Evolutionary conservation across 2,797 vertebrate genomes (phyloP).

Genomic region (Tokudaia tokunoshimensis): DNA sequence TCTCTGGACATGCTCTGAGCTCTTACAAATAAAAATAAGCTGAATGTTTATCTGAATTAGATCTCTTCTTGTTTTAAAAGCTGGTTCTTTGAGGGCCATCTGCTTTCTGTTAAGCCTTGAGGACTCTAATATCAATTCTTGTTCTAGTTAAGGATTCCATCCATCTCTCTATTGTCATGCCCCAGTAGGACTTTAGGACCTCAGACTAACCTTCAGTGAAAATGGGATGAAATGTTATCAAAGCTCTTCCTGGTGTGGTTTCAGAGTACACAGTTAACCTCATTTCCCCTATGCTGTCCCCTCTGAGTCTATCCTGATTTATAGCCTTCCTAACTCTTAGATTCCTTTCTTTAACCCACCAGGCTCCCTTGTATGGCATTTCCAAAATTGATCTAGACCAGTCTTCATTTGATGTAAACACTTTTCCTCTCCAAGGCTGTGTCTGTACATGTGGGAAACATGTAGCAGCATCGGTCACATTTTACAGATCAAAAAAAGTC

Average conservation of each 20-base stretch:
- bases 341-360: neutral
- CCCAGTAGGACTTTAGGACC: neutral
- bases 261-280: neutral
- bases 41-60: neutral
- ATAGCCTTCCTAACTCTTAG: neutral
- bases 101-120: slow-evolving; percentile 15
- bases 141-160: slow-evolving; percentile 22
- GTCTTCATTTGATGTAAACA: neutral
- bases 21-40: slow-evolving; percentile 39
- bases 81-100: neutral
- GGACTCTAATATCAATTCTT: neutral
- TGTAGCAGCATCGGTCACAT: neutral
- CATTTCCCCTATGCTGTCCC: neutral
- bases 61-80: neutral
- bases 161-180: neutral
- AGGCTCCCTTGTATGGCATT: neutral
- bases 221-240: slow-evolving; percentile 35
- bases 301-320: neutral
- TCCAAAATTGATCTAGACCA: neutral
- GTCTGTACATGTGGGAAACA: neutral
- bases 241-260: neutral
- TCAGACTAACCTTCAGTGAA: slow-evolving; percentile 16
- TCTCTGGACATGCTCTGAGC: neutral
- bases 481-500: neutral
- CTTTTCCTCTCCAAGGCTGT: neutral